Evolutionary conservation across 2,888 invertebrate species (phyloP).

Genomic region (Lasioglossum zephyrum): DNA sequence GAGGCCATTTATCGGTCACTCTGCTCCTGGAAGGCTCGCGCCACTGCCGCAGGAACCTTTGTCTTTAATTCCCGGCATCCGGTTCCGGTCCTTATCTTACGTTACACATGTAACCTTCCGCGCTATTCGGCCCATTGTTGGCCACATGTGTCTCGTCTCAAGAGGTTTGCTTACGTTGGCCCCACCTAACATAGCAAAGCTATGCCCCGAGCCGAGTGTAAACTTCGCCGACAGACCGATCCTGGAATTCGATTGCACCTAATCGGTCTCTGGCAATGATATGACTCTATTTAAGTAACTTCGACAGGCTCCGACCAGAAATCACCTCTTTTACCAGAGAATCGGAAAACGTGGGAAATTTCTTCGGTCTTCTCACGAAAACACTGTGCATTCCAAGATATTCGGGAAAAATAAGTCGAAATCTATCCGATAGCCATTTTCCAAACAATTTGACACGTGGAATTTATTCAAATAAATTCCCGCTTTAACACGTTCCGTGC

Average conservation of each 20-base stretch:
- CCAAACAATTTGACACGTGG: too few relatives aligned
- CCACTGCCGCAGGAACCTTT: conserved; percentile 61
- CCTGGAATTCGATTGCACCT: conserved; percentile 66
- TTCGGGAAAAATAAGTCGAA: neutral
- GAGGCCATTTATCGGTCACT: conserved; percentile 59
- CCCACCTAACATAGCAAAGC: conserved; percentile 73
- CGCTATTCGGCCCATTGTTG: conserved; percentile 74
- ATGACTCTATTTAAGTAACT: conserved; percentile 53
- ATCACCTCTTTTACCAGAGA: neutral
- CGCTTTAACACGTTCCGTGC: too few relatives aligned
- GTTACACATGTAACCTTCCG: conserved; percentile 74
- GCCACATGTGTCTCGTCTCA: conserved; percentile 76
- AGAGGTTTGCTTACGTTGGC: conserved; percentile 77
- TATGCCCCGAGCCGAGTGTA: conserved; percentile 64
- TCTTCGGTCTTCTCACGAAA: neutral
- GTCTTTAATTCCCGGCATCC: conserved; percentile 76
- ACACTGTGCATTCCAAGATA: neutral
- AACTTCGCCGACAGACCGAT: conserved; percentile 60
- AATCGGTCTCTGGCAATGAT: conserved; percentile 55
- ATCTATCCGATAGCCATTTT: too few relatives aligned
- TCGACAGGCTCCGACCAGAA: neutral
- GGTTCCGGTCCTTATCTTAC: conserved; percentile 81
- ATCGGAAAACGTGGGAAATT: neutral
- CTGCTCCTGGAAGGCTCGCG: conserved; percentile 32
- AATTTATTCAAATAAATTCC: too few relatives aligned